Conservation (phyloP, 1,140 invertebrate genomes). For the Euschistus heros region DNA sequence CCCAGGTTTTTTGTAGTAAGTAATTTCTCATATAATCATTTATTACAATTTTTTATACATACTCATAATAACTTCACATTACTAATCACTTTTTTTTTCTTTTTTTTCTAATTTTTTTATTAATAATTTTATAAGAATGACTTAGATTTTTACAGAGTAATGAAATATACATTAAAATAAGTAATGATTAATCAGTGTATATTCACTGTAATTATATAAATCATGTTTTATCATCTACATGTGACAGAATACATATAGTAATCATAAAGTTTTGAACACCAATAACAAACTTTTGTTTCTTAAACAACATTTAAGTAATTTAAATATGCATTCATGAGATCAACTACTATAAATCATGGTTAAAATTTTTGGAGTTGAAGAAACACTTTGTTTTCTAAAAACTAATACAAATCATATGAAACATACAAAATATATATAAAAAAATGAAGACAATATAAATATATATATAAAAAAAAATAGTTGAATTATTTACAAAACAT, state of each 20-base stretch:
- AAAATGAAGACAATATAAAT: conserved; percentile 7
- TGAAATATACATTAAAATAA: conserved; percentile 17
- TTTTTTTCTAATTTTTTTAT: no score
- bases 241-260: conserved; percentile 2
- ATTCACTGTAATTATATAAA: neutral
- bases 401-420: neutral
- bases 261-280: neutral
- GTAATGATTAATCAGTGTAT: conserved; percentile 3
- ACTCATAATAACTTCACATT: conserved; percentile 2
- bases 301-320: conserved; percentile 6
- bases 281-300: neutral
- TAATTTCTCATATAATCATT: neutral
- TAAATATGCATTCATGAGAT: conserved; percentile 9
- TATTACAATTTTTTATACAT: conserved; percentile 11
- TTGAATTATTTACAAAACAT: conserved; percentile 7
- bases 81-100: neutral
- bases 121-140: conserved; percentile 11
- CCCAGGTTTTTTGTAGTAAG: neutral
- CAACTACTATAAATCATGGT: neutral
- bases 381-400: neutral
- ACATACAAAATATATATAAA: neutral
- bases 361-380: neutral
- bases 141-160: conserved; percentile 16
- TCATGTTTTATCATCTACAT: conserved; percentile 2
- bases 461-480: neutral